Percentiles rank a stretch among this genome's conserved stretches.
Evolutionary conservation across 1,140 invertebrate genomes (phyloP).

Genomic region (Oreohelix idahoensis): DNA sequence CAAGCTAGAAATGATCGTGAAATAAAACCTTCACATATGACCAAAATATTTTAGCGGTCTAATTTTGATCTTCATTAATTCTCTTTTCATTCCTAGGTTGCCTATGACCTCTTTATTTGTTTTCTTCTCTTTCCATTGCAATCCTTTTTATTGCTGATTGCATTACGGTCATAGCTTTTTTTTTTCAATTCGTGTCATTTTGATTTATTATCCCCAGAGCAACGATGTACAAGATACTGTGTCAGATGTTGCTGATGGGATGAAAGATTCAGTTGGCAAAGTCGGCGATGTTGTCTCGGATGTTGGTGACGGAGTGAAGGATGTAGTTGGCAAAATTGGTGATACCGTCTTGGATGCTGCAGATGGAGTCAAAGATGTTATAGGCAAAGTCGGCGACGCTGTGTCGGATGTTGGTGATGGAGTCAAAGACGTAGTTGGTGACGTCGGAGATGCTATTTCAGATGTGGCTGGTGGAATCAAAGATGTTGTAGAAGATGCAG

Average conservation of each 20-base stretch:
- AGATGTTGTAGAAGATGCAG: neutral
- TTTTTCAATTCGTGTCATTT: too few relatives aligned
- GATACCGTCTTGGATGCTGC: constrained; percentile 49
- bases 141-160: too few relatives aligned
- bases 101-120: too few relatives aligned
- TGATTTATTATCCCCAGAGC: too few relatives aligned
- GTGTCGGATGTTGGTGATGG: neutral
- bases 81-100: too few relatives aligned
- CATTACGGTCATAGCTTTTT: too few relatives aligned
- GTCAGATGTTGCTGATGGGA: neutral
- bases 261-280: constrained; percentile 40
- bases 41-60: too few relatives aligned
- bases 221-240: neutral
- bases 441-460: neutral
- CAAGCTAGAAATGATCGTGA: too few relatives aligned
- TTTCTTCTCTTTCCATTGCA: too few relatives aligned
- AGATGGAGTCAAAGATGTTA: constrained; percentile 58
- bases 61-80: too few relatives aligned
- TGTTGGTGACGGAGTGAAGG: neutral
- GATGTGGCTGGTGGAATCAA: neutral
- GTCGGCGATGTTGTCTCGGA: constrained; percentile 48
- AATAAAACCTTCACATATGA: too few relatives aligned
- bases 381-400: neutral
- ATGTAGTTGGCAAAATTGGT: constrained; percentile 54
- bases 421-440: constrained; percentile 36